Conservation (phyloP, 2,797 vertebrate genomes). For the Falco novaeseelandiae region DNA sequence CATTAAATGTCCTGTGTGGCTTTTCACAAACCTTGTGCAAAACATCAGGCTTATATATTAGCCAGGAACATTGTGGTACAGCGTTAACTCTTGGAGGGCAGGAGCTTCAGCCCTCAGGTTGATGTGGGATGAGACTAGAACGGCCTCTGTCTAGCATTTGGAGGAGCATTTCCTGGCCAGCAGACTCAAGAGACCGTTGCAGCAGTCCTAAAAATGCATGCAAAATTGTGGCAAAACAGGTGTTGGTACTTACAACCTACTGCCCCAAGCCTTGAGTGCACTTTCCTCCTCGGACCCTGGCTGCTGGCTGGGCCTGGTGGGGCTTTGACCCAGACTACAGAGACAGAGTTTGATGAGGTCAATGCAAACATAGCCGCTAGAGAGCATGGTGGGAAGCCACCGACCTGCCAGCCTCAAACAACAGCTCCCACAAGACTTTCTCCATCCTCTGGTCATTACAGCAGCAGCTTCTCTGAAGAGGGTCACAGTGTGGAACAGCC, state of each 20-base stretch:
- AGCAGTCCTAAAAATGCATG: not conserved
- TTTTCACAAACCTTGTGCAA: not conserved
- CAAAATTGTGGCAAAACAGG: not conserved
- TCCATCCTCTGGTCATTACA: not conserved
- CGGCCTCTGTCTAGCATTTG: not conserved
- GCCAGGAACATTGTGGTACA: not conserved
- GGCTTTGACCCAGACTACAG: not conserved
- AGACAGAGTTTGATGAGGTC: not conserved
- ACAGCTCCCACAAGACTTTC: not conserved
- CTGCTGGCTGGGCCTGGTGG: not conserved
- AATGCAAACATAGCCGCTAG: not conserved
- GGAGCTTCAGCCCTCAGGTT: not conserved
- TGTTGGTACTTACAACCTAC: not conserved
- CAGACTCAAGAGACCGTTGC: rapidly evolving
- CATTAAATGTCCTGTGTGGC: not conserved
- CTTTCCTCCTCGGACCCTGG: not conserved
- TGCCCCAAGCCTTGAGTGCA: not conserved
- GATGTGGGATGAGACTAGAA: not conserved
- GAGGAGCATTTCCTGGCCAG: not conserved
- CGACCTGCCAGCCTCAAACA: not conserved
- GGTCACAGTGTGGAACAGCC: not conserved
- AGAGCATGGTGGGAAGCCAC: not conserved
- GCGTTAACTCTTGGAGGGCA: not conserved
- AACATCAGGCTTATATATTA: slow-evolving; percentile 5
- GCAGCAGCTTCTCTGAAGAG: not conserved